Percentiles rank a stretch among this genome's conserved stretches.
Evolutionary conservation across 2,113 vertebrate species (phyloP).

Genomic region (Microtus pennsylvanicus): DNA sequence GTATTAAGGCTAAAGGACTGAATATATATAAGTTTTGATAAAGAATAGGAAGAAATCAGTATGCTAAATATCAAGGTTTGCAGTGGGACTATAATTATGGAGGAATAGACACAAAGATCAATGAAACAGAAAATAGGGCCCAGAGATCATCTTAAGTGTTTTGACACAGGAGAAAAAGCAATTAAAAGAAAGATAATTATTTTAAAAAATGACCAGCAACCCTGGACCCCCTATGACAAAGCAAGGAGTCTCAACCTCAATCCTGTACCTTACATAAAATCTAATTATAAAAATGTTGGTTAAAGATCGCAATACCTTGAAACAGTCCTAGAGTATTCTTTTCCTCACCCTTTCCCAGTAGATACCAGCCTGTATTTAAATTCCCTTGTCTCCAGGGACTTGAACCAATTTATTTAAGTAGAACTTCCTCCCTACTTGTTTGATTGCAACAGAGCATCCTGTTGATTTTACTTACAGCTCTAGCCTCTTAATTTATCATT

Average conservation of each 20-base stretch:
- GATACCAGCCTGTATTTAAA: background rate
- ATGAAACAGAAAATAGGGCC: background rate
- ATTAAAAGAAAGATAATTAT: background rate
- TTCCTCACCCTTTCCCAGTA: background rate
- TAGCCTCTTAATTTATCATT: background rate
- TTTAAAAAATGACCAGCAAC: background rate
- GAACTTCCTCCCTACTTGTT: background rate
- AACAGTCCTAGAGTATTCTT: background rate
- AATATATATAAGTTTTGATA: conserved; percentile 25
- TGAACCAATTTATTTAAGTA: background rate
- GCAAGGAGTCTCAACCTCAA: background rate
- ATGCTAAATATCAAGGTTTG: background rate
- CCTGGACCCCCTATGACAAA: background rate
- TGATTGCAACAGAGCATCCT: background rate
- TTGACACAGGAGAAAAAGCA: background rate
- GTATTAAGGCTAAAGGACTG: background rate
- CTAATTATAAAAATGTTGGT: background rate
- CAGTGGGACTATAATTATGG: background rate
- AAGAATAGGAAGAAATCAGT: background rate
- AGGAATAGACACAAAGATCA: background rate
- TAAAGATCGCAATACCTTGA: background rate
- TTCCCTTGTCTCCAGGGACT: background rate
- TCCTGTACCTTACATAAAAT: background rate
- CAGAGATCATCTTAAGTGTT: background rate
- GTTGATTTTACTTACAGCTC: background rate